Base-by-base conservation (phyloP, 1,140 invertebrate species). In the Nymphalis io region DNA sequence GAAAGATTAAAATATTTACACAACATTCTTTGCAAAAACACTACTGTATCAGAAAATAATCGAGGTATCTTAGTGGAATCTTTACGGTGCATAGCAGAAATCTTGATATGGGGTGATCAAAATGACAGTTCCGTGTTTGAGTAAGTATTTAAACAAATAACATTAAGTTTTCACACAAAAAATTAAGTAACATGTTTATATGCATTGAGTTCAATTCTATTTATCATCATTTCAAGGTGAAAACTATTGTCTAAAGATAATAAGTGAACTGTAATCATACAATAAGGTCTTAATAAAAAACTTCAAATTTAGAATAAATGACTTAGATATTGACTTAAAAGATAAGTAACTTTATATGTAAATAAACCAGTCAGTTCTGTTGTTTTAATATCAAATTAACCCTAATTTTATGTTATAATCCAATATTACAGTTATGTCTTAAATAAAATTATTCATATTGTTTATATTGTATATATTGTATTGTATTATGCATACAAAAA, bases 81-180 rank as follows among this genome's bases (percentile, higher is more conserved):
- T 0, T 91, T 99, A 59, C 93, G 98, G 75, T 98, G 97, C 44
- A 99, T 99, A 81, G 98, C 99, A 20, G 99, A 99, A 93, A 99
- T 99, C 85, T 93, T 99, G 11, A 99, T 99, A 86, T 99, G 99
- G 99, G 99, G 99, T 27, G 99, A 99, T 93, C 99, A 99, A 93
- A 99, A 99, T 95, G 99, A 99, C 90, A 98, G 98, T 72, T 96
- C 98, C 71, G 98, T 99, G 38, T 99, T 99, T 93, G 99, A 99
- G 98, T 99, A 94, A 95, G 96, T 94, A 62, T 61, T 77, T 60
- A 12, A 20, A 42, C 33, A 64, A 44, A 46, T 20, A 16, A 51
- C 4, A 33, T 20, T 21, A 55, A 3, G 23, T 55, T 55, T 55
- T 55, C 18, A 55, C 13, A 23, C 18, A 55, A 55, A 55, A 12